Conservation (phyloP, 2,888 invertebrate species). For the Campoplex nolae region DNA sequence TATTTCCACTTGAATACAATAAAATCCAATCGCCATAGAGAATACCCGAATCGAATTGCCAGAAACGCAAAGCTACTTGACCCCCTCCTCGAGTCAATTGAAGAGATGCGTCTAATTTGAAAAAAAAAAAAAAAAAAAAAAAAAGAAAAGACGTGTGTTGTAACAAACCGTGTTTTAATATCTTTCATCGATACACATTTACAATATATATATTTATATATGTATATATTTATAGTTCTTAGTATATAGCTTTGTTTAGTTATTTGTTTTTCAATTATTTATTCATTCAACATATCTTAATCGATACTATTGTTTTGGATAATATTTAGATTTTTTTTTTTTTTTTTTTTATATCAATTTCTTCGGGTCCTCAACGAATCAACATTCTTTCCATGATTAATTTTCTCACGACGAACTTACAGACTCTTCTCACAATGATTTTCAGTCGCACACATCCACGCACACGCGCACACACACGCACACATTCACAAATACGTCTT, state of each 20-base stretch:
- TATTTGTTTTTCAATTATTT: conserved; percentile 25
- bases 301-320: conserved; percentile 77
- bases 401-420: conserved; percentile 44
- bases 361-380: conserved; percentile 46
- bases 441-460: conserved; percentile 28
- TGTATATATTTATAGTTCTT: conserved; percentile 79
- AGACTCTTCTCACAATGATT: conserved; percentile 43
- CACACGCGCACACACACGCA: conserved; percentile 20
- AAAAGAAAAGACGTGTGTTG: conserved; percentile 71
- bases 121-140: not conserved
- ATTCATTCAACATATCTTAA: conserved; percentile 75
- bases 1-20: not conserved
- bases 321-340: conserved; percentile 71
- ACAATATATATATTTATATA: conserved; percentile 82
- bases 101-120: not conserved
- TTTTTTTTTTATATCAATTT: conserved; percentile 23
- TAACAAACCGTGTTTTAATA: conserved; percentile 84
- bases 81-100: not conserved
- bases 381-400: conserved; percentile 31
- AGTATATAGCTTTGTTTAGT: conserved; percentile 75
- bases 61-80: not conserved
- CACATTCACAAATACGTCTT: conserved; percentile 45
- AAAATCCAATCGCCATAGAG: not conserved
- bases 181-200: conserved; percentile 83
- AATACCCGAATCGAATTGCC: conserved; percentile 1